These are phyloP conservation scores for Hanleya hanleyi DNA, from an alignment of 2,888 invertebrate genomes.

Conservation along the genomic window DNA sequence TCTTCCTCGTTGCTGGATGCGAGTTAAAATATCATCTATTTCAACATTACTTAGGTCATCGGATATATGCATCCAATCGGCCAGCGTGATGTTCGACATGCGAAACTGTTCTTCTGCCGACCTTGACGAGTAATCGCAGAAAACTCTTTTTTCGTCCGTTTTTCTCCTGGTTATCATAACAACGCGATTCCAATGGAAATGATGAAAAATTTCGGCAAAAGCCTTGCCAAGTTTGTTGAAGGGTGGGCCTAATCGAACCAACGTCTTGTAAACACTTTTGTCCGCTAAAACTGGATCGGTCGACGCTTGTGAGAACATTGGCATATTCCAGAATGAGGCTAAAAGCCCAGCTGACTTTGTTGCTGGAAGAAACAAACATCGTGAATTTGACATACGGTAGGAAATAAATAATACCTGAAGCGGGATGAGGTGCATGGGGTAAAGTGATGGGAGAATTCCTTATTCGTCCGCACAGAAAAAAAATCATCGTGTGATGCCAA, in stretches of 20 bases:
- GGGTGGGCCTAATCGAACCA: slow-evolving; percentile 56
- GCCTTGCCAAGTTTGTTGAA: slow-evolving; percentile 57
- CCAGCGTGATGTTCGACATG: slow-evolving; percentile 41
- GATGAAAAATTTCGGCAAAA: slow-evolving; percentile 43
- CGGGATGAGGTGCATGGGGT: too few species aligned
- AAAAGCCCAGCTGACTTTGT: slow-evolving; percentile 53
- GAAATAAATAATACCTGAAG: too few species aligned
- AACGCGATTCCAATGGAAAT: slow-evolving; percentile 50
- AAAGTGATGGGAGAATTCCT: too few species aligned
- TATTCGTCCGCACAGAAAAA: too few species aligned
- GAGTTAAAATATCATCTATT: slow-evolving; percentile 45
- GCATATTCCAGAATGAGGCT: slow-evolving; percentile 61
- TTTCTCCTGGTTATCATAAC: slow-evolving; percentile 50
- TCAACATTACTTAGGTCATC: slow-evolving; percentile 37
- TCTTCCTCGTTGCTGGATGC: slow-evolving; percentile 49
- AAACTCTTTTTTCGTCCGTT: slow-evolving; percentile 48
- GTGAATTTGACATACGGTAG: too few species aligned
- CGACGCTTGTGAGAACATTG: slow-evolving; percentile 60
- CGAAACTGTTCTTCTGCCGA: slow-evolving; percentile 44
- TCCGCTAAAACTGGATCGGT: slow-evolving; percentile 54
- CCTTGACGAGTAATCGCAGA: slow-evolving; percentile 59
- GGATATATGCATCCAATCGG: slow-evolving; percentile 50
- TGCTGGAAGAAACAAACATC: too few species aligned
- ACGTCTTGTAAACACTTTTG: slow-evolving; percentile 51
- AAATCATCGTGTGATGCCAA: too few species aligned